These are phyloP conservation scores for Calonectris borealis DNA, from an alignment of 2,113 vertebrate species.

Conservation along the genomic window DNA sequence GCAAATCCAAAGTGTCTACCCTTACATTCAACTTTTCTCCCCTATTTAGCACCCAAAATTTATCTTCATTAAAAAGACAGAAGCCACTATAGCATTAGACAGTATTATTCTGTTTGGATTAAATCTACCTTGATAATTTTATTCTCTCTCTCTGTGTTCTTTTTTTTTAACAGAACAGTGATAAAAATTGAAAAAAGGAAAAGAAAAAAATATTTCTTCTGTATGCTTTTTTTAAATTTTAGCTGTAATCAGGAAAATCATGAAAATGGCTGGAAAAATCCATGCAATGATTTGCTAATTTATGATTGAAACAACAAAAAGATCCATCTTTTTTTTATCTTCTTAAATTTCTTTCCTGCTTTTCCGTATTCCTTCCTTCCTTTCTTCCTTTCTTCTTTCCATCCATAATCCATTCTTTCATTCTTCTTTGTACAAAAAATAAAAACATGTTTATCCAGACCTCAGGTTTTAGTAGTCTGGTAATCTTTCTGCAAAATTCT, in stretches of 20 bases:
- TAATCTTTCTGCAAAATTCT: not conserved
- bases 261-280: not conserved
- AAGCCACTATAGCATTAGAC: not conserved
- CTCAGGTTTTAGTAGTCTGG: not conserved
- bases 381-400: not conserved
- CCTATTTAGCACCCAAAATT: not conserved
- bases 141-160: fast-evolving
- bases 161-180: not conserved
- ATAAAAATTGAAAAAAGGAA: not conserved
- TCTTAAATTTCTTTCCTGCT: not conserved
- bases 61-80: not conserved
- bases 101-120: not conserved
- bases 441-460: not conserved
- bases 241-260: not conserved
- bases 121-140: not conserved
- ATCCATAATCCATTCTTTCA: not conserved
- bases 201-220: not conserved
- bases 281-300: not conserved
- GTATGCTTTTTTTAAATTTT: not conserved
- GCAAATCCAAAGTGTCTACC: not conserved
- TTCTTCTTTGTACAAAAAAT: not conserved
- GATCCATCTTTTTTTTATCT: not conserved
- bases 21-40: not conserved
- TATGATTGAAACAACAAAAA: not conserved
- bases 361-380: not conserved